Base-by-base conservation (phyloP, 2,888 invertebrate species). In the Apeira syringaria region DNA sequence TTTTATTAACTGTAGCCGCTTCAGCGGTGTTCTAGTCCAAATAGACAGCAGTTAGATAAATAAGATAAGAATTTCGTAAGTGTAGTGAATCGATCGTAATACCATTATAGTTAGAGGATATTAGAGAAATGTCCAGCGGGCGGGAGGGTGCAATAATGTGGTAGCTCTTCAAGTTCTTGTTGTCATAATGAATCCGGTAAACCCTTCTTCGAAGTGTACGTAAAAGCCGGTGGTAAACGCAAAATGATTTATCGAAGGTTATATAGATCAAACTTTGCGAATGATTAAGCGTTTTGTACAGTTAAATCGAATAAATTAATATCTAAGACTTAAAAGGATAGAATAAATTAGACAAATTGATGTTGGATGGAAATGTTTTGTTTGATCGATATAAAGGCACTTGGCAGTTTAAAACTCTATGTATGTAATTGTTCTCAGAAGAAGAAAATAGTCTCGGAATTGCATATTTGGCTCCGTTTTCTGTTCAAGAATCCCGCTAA, bases 251-350 rank as follows among this genome's bases (percentile, higher is more conserved):
- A 56, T 62, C 63, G 64, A 60, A 43, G 25, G 63, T 56, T 57
- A 62, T 56, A 72, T 85, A 86, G 82, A 76, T 74, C 77, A 87
- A 87, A 85, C 81, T 80, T 82, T 82, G 82, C 74, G 76, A 74
- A 69, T 69, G 74, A 71, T 57, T 80, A 83, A 81, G 78, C 81
- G 80, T 86, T 87, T 87, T 88, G 88, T 88, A 89, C 88, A 88
- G 87, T 83, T 65, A 81, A 77, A 74, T 76, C 67, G 74, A 77
- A 68, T 77, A 79, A 75, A 22, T 11, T 46, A 68, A 68, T 74
- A 71, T 53, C 55, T 79, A 80, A 78, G 76, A 78, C 68, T 71
- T 81, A 76, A 77, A 72, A 57, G 29, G 64, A 71, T 80, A 80
- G 69, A 64, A 68, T 84, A 84, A 74, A 73, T 62, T 82, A 82